phyloP scores from a whole-genome alignment of 1,140 invertebrate genomes.

The Mactra quadrangularis region DNA sequence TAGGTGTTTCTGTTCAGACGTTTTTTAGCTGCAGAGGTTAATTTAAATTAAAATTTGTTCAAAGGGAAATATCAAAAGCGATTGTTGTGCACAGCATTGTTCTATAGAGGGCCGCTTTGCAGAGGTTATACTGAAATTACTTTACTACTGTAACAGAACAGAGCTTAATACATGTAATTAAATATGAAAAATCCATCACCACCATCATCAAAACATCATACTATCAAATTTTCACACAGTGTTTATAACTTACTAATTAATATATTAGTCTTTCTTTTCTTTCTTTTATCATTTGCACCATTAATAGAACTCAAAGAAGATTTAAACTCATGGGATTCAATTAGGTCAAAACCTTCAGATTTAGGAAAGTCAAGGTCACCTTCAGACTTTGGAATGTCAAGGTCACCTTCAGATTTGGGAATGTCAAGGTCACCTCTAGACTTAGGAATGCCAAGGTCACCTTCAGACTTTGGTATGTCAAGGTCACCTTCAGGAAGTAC shows the following conservation, averaged over 20 bases:
- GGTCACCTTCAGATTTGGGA: not conserved
- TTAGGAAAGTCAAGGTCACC: constrained; percentile 5
- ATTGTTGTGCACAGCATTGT: too few species aligned
- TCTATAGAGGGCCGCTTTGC: too few species aligned
- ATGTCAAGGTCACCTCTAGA: not conserved
- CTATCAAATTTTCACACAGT: constrained; percentile 5
- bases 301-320: constrained; percentile 14
- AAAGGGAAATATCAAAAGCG: too few species aligned
- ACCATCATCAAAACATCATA: not conserved
- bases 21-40: too few species aligned
- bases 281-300: constrained; percentile 33
- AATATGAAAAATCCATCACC: not conserved
- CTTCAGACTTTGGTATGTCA: not conserved
- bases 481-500: not conserved
- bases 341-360: constrained; percentile 45
- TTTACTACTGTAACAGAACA: not conserved
- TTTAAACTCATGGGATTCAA: constrained; percentile 28
- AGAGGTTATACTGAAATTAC: too few species aligned
- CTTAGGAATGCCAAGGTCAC: not conserved
- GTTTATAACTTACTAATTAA: constrained; percentile 17
- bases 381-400: constrained; percentile 13
- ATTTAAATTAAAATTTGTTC: too few species aligned
- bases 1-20: too few species aligned
- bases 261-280: not conserved
- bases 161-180: too few species aligned